Percentiles rank a stretch among this genome's conserved stretches.
Evolutionary conservation across 2,888 invertebrate genomes (phyloP).

Genomic region (Callimorpha dominula): DNA sequence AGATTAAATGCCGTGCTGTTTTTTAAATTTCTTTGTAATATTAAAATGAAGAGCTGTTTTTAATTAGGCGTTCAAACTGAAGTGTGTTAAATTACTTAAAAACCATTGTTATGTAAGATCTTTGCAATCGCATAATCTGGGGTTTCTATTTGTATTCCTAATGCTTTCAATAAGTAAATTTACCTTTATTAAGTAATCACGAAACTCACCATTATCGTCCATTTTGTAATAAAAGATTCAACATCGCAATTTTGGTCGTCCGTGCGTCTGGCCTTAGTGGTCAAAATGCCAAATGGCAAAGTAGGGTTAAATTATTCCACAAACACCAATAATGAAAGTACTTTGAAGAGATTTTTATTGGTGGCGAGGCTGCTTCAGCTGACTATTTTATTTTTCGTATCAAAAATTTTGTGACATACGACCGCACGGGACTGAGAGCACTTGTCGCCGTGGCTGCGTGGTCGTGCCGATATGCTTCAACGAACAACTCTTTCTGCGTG

Average conservation of each 20-base stretch:
- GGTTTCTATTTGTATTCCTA: conserved; percentile 25
- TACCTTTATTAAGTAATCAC: conserved; percentile 47
- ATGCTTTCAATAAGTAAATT: conserved; percentile 32
- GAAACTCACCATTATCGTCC: conserved; percentile 45
- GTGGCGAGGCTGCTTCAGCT: conserved; percentile 45
- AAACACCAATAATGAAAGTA: conserved; percentile 48
- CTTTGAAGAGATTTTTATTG: conserved; percentile 46
- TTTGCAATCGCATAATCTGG: too few relatives aligned
- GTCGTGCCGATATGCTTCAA: too few relatives aligned
- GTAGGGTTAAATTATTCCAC: conserved; percentile 46
- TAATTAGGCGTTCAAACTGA: conserved; percentile 10
- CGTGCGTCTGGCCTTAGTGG: conserved; percentile 43
- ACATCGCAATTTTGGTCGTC: conserved; percentile 36
- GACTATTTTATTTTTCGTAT: too few relatives aligned
- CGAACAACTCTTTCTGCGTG: too few relatives aligned
- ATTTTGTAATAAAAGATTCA: conserved; percentile 51
- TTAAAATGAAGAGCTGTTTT: conserved; percentile 24
- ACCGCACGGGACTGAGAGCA: too few relatives aligned
- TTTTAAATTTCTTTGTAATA: conserved; percentile 34
- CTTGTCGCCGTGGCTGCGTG: too few relatives aligned
- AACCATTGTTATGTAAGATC: conserved; percentile 7
- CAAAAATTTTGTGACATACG: too few relatives aligned
- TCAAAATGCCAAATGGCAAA: conserved; percentile 47
- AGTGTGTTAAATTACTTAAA: conserved; percentile 4
- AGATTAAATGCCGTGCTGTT: conserved; percentile 54